Percentiles rank a stretch among this genome's conserved stretches.
Conservation (phyloP, 2,797 vertebrate genomes). For the Columba guinea region DNA sequence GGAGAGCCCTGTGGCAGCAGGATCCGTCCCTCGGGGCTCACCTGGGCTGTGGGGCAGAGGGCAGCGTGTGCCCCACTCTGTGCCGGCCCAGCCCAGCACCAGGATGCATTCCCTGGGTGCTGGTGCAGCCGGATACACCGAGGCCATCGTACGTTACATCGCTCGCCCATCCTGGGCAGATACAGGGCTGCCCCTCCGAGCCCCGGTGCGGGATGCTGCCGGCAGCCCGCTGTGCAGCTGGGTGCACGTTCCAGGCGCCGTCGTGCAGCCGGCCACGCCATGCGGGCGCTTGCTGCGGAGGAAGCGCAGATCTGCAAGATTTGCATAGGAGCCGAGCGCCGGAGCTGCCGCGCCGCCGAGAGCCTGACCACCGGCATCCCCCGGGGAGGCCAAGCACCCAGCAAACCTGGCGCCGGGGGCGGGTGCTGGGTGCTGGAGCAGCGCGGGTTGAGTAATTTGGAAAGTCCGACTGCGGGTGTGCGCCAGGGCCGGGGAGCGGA, state of each 20-base stretch:
- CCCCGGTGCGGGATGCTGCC: neutral
- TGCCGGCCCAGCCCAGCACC: neutral
- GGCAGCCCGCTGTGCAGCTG: neutral
- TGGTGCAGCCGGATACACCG: neutral
- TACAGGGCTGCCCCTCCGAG: neutral
- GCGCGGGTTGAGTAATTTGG: neutral
- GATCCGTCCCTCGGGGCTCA: neutral
- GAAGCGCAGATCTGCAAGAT: neutral
- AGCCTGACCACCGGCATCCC: neutral
- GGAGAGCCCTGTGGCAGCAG: neutral
- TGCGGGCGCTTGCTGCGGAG: fast-evolving
- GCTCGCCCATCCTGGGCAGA: fast-evolving
- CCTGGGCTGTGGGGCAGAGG: neutral
- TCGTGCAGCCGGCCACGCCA: fast-evolving
- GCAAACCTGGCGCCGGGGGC: neutral
- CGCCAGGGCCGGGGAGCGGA: neutral
- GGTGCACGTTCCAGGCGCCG: neutral
- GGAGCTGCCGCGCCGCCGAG: neutral
- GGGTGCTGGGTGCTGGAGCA: neutral
- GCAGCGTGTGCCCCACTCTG: neutral
- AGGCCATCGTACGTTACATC: fast-evolving
- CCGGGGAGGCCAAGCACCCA: fast-evolving
- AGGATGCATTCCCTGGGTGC: neutral
- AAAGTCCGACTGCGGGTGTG: fast-evolving
- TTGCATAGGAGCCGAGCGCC: neutral